These are phyloP conservation scores for Dryas iulia DNA, from an alignment of 1,140 invertebrate genomes.

Conservation along the genomic window DNA sequence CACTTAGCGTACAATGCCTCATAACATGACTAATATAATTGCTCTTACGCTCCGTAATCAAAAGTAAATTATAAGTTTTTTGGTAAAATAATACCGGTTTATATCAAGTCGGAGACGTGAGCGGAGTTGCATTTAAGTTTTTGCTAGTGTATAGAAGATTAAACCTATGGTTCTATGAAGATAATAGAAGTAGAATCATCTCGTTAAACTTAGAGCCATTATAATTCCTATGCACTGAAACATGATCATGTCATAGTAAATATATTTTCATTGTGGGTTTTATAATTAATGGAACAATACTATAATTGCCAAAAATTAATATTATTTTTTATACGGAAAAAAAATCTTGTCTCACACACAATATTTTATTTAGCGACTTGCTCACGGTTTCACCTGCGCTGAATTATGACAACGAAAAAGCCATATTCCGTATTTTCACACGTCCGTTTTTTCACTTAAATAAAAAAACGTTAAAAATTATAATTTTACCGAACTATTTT, in stretches of 20 bases:
- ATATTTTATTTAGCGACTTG: too few species aligned
- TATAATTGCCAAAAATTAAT: too few species aligned
- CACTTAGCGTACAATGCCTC: conserved; percentile 54
- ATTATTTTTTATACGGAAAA: too few species aligned
- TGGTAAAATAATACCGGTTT: conserved; percentile 40
- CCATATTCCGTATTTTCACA: too few species aligned
- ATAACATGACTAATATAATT: conserved; percentile 67
- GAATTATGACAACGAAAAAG: too few species aligned
- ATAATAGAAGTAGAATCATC: conserved; percentile 16
- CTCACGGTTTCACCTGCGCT: too few species aligned
- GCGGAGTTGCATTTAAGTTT: conserved; percentile 35
- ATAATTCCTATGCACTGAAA: background rate
- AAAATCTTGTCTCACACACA: too few species aligned
- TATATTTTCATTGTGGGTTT: background rate
- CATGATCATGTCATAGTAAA: background rate
- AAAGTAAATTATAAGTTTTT: conserved; percentile 63
- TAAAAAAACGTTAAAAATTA: too few species aligned
- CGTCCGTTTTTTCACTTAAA: too few species aligned
- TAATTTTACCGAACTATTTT: too few species aligned
- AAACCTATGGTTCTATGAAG: conserved; percentile 32
- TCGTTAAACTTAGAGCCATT: conserved; percentile 11
- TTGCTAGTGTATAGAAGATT: conserved; percentile 28
- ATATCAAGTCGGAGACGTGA: conserved; percentile 30
- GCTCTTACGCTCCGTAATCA: conserved; percentile 58
- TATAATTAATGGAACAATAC: too few species aligned